Percentiles rank a stretch among this genome's conserved stretches.
phyloP scores from a whole-genome alignment of 92 coral and sea anemone genomes.

The Isaurus tuberculatus region DNA sequence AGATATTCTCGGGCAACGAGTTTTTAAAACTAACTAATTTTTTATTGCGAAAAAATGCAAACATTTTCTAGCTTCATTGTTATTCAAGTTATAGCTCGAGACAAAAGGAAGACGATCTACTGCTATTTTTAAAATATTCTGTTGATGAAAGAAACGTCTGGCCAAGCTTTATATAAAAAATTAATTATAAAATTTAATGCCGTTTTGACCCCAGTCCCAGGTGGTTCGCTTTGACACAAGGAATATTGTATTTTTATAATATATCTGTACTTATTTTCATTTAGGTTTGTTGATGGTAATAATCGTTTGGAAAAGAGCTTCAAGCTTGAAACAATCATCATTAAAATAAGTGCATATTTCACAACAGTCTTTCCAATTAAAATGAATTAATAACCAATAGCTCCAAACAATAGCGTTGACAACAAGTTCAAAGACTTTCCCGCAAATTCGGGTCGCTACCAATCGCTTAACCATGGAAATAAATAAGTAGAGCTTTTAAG shows the following conservation, averaged over 20 bases:
- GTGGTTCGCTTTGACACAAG: not conserved
- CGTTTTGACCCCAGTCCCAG: no score
- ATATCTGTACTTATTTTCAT: no score
- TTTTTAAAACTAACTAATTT: not conserved
- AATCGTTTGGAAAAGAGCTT: not conserved
- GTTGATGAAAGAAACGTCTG: not conserved
- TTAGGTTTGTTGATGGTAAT: not conserved
- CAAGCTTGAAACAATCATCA: not conserved
- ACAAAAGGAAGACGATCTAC: constrained; percentile 8
- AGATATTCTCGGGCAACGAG: no score
- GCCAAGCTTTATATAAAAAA: no score
- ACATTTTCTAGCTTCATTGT: constrained; percentile 15
- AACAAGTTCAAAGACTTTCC: not conserved
- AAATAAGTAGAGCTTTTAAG: not conserved
- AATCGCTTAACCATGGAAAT: not conserved
- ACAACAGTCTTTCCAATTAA: no score
- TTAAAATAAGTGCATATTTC: no score
- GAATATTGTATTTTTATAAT: no score
- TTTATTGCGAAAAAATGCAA: constrained; percentile 14
- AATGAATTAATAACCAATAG: constrained; percentile 29
- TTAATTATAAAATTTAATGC: no score
- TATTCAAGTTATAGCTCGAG: not conserved
- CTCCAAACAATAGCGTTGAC: constrained; percentile 11
- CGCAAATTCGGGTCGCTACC: not conserved
- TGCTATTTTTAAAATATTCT: constrained; percentile 12